Percentiles rank a stretch among this genome's conserved stretches.
Evolutionary conservation across 2,888 invertebrate genomes (phyloP).

Genomic region (Cylindroiulus punctatus): DNA sequence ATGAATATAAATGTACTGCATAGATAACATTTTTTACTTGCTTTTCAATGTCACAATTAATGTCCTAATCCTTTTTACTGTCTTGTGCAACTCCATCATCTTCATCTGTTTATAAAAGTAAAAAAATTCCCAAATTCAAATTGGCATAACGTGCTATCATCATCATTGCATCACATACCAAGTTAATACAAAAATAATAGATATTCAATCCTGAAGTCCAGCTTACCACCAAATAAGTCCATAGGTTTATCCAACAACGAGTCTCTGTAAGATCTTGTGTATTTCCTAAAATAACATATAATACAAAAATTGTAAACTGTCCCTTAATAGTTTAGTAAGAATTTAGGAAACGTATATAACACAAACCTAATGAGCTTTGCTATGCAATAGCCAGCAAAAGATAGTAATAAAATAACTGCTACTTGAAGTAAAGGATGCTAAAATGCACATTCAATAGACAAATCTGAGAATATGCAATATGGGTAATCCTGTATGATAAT

Average conservation of each 20-base stretch:
- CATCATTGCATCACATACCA: background rate
- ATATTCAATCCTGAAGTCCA: background rate
- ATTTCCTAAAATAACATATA: constrained; percentile 13
- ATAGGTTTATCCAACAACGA: constrained; percentile 45
- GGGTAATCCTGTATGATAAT: background rate
- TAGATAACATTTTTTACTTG: too few species aligned
- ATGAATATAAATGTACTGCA: too few species aligned
- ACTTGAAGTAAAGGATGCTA: constrained; percentile 80
- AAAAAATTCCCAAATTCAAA: background rate
- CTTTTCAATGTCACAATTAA: background rate
- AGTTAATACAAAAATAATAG: background rate
- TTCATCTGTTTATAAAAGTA: background rate
- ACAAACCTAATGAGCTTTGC: constrained; percentile 17
- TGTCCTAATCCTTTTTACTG: background rate
- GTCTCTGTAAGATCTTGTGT: constrained; percentile 38
- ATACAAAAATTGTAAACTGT: background rate
- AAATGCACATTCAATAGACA: constrained; percentile 51
- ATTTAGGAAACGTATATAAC: background rate
- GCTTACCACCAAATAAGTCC: constrained; percentile 49
- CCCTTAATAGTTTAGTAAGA: background rate
- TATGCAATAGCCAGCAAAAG: constrained; percentile 28
- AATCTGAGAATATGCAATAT: background rate
- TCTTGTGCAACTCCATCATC: background rate
- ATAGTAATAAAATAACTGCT: constrained; percentile 1
- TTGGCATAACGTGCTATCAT: background rate